Conservation (phyloP, 2,797 vertebrate species). For the Bradypus variegatus region DNA sequence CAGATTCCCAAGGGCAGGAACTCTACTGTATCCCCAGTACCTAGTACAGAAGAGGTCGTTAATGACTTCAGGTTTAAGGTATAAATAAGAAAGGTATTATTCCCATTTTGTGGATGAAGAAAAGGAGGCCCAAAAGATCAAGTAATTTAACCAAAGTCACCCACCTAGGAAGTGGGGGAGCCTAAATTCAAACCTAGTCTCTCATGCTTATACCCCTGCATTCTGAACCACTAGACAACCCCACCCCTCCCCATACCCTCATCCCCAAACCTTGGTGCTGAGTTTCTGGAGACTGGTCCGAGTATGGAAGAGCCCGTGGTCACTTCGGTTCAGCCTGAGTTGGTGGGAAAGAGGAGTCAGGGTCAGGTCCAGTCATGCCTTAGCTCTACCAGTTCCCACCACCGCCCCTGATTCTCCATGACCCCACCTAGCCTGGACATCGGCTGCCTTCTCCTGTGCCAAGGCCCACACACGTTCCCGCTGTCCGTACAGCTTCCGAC, state of each 20-base stretch:
- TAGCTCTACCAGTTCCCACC: too few relatives aligned
- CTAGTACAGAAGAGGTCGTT: background rate
- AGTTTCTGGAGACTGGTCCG: conserved; percentile 85
- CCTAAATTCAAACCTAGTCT: background rate
- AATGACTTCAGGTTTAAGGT: conserved; percentile 6
- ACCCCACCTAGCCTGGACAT: conserved; percentile 81
- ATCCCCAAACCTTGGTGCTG: conserved; percentile 79
- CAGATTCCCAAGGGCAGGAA: background rate
- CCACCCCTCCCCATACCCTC: background rate
- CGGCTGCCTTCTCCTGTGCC: conserved; percentile 83
- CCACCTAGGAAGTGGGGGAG: background rate
- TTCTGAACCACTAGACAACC: conserved; percentile 22
- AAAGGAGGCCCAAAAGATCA: conserved; percentile 18
- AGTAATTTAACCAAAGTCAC: conserved; percentile 1
- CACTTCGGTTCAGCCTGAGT: conserved; percentile 80
- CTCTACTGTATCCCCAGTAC: background rate
- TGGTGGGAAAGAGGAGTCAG: background rate
- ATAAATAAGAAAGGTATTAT: background rate
- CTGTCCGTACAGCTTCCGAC: conserved; percentile 83
- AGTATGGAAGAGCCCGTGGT: conserved; percentile 87
- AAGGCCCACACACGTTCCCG: conserved; percentile 77
- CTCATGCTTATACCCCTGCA: background rate
- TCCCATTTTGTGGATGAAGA: conserved; percentile 12
- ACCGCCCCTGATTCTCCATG: background rate
- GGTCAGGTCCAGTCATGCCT: background rate